Conservation (phyloP, 37 sponge, comb jelly and placozoan species). For the Sycon ciliatum region DNA sequence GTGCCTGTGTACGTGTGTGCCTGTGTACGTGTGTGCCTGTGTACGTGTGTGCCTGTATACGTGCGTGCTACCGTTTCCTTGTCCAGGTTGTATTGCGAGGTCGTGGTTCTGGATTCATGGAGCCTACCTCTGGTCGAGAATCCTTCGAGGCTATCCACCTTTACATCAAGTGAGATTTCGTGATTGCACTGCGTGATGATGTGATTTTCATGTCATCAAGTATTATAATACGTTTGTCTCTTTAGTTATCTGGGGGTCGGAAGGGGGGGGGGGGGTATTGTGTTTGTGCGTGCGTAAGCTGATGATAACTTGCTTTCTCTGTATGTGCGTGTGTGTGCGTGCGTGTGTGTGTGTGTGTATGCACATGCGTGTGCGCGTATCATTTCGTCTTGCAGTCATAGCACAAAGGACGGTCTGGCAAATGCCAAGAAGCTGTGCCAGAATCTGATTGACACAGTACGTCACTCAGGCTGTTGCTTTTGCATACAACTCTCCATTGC, state of each 20-base stretch:
- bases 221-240: neutral
- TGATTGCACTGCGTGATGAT: neutral
- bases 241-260: too few relatives aligned
- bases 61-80: slow-evolving; percentile 44
- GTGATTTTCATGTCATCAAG: neutral
- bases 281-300: too few relatives aligned
- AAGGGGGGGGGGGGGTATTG: too few relatives aligned
- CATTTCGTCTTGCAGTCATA: slow-evolving; percentile 31
- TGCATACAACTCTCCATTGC: too few relatives aligned
- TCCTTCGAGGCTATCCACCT: slow-evolving; percentile 74
- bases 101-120: slow-evolving; percentile 71
- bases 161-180: slow-evolving; percentile 65
- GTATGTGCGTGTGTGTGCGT: too few relatives aligned
- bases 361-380: too few relatives aligned
- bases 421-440: slow-evolving; percentile 63
- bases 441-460: slow-evolving; percentile 47
- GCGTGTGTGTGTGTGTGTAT: too few relatives aligned
- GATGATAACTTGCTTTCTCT: too few relatives aligned
- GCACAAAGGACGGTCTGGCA: slow-evolving; percentile 45
- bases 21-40: neutral
- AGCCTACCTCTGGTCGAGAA: slow-evolving; percentile 75
- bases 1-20: neutral
- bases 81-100: slow-evolving; percentile 65
- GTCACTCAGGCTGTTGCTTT: too few relatives aligned
- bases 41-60: neutral